phyloP scores from a whole-genome alignment of 2,797 vertebrate species.

The Gouania willdenowi region DNA sequence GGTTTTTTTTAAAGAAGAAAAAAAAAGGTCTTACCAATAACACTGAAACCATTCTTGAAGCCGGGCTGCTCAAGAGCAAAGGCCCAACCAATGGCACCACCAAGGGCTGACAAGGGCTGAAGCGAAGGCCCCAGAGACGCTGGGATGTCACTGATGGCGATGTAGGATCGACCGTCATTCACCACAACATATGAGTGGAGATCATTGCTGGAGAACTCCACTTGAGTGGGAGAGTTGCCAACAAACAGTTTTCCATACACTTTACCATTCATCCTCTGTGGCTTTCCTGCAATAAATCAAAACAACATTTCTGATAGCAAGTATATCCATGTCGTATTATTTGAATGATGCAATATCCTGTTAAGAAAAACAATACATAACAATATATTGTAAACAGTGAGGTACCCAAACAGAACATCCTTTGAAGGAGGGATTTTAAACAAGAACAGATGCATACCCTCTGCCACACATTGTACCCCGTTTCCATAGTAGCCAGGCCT shows the following conservation, averaged over 20 bases:
- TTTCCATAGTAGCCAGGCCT: slow-evolving; percentile 91
- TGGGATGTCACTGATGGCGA: slow-evolving; percentile 91
- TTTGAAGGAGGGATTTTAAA: background rate
- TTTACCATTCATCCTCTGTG: slow-evolving; percentile 94
- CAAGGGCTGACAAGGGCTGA: slow-evolving; percentile 83
- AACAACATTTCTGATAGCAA: background rate
- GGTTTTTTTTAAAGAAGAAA: no score
- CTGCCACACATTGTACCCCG: slow-evolving; percentile 90
- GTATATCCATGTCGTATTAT: background rate
- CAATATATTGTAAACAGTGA: no score
- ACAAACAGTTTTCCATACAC: slow-evolving; percentile 85
- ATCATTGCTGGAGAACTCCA: slow-evolving; percentile 83
- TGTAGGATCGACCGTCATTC: slow-evolving; percentile 92
- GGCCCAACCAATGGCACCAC: slow-evolving; percentile 93
- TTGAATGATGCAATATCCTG: background rate
- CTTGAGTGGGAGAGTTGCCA: slow-evolving; percentile 72
- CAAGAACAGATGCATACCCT: slow-evolving; percentile 70
- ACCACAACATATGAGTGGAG: slow-evolving; percentile 95
- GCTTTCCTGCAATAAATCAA: slow-evolving; percentile 78
- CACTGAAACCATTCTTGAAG: slow-evolving; percentile 91
- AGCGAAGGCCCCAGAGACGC: slow-evolving; percentile 81
- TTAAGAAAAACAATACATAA: no score
- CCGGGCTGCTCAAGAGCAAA: slow-evolving; percentile 92
- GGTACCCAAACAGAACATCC: background rate
- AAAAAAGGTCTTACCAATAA: slow-evolving; percentile 93